Evolutionary conservation across 2,797 vertebrate species (phyloP), one percentile per base, ranked within the genome.

Genomic region (Gallinago solitaria): DNA sequence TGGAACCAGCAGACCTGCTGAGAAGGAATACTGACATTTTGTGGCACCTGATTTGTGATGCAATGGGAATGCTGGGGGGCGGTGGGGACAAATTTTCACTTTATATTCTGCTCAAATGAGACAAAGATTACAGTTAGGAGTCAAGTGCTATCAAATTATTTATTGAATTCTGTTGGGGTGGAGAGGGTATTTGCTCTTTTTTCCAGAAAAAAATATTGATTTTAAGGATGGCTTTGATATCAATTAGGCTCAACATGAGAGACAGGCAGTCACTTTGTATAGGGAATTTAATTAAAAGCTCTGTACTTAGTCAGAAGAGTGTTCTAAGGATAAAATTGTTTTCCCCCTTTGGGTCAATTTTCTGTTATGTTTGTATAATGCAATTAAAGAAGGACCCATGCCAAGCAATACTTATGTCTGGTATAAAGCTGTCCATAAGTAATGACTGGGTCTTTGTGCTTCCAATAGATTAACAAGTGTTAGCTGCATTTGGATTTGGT

Each of bases 351-450:
- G 91, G 95, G 97, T 97, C 97, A 97, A 96, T 97, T 97, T 95
- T 96, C 95, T 97, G 93, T 97, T 97, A 95, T 97, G 95, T 97
- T 97, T 97, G 90, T 97, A 85, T 96, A 97, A 97, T 96, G 95
- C 95, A 97, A 97, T 97, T 96, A 96, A 96, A 94, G 95, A 92
- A 95, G 87, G 69, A 92, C 94, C 82, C 86, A 77, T 87, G 96
- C 92, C 96, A 97, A 92, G 94, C 93, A 94, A 93, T 95, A 92
- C 90, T 95, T 83, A 83, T 75, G 86, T 80, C 94, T 95, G 68
- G 81, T 90, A 83, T 94, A 93, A 95, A 93, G 83, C 95, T 90
- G 71, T 94, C 95, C 91, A 92, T 94, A 64, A 30, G 1, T 90
- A 94, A 95, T 87, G 91, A 92, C 53, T 74, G 68, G 63, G 78